Percentiles rank a stretch among this genome's conserved stretches.
phyloP scores from a whole-genome alignment of 1,140 invertebrate species.

The Condylostylus longicornis region DNA sequence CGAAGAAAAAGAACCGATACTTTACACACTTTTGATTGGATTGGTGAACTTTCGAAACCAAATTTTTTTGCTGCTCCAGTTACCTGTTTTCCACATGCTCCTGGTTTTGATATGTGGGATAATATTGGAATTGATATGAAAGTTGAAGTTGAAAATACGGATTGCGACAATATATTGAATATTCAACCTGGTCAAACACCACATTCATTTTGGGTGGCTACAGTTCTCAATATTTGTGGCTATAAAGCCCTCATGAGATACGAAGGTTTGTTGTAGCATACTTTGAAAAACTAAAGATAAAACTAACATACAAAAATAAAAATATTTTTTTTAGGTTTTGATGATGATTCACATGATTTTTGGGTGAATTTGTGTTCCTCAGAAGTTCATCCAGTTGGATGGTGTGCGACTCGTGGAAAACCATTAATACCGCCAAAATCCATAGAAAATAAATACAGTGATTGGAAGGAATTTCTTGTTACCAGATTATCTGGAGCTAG shows the following conservation, averaged over 20 bases:
- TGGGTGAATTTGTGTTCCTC: constrained; percentile 90
- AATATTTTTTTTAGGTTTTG: constrained; percentile 44
- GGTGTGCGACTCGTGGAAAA: constrained; percentile 90
- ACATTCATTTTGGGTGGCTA: constrained; percentile 89
- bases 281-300: neutral
- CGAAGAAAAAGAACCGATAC: constrained; percentile 41
- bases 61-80: constrained; percentile 76
- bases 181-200: constrained; percentile 49
- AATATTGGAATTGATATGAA: constrained; percentile 88
- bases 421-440: constrained; percentile 83
- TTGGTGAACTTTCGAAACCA: constrained; percentile 53
- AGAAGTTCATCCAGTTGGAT: constrained; percentile 87
- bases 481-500: constrained; percentile 80
- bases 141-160: constrained; percentile 85
- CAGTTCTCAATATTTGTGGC: constrained; percentile 76
- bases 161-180: constrained; percentile 54
- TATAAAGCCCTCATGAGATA: constrained; percentile 87
- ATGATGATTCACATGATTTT: constrained; percentile 78
- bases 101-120: constrained; percentile 83
- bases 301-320: neutral
- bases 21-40: constrained; percentile 68
- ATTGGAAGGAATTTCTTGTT: constrained; percentile 92
- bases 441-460: constrained; percentile 79
- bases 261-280: constrained; percentile 44
- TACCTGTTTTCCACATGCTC: constrained; percentile 79